phyloP scores from a whole-genome alignment of 2,113 vertebrate species.

The Hassar affinis region DNA sequence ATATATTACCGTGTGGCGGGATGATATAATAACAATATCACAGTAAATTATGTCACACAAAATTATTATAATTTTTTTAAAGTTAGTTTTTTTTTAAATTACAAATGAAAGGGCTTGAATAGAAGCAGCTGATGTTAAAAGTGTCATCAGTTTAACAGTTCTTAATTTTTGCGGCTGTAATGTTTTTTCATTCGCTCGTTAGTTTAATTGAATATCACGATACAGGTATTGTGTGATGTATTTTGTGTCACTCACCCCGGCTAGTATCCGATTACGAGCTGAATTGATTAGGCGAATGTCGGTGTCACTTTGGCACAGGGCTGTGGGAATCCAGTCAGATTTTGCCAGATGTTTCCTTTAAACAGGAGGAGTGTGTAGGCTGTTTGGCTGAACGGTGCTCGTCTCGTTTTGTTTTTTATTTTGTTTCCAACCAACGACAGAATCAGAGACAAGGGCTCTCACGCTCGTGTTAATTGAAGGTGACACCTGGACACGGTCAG shows the following conservation, averaged over 20 bases:
- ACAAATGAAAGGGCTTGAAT: not conserved
- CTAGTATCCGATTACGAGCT: not conserved
- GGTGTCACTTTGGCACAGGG: not conserved
- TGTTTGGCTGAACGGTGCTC: not conserved
- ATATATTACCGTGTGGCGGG: too few species aligned
- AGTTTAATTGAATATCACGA: too few species aligned
- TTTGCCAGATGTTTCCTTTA: conserved; percentile 4
- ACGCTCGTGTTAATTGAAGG: not conserved
- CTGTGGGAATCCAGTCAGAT: not conserved
- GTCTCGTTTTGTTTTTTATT: not conserved
- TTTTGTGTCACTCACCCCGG: not conserved
- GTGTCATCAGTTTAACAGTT: not conserved
- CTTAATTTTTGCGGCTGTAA: not conserved
- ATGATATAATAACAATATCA: not conserved
- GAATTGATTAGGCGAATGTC: not conserved
- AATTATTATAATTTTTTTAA: too few species aligned
- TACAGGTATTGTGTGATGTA: not conserved
- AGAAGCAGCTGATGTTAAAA: not conserved
- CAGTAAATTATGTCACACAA: not conserved
- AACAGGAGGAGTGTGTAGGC: not conserved
- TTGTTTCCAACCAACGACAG: not conserved
- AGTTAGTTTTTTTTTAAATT: not conserved
- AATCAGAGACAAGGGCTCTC: not conserved
- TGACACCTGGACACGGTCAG: not conserved
- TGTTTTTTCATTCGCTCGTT: too few species aligned